Percentiles rank a stretch among this genome's conserved stretches.
These are phyloP conservation scores for Esperia sulphurella DNA, from an alignment of 2,888 invertebrate species.

Conservation along the genomic window DNA sequence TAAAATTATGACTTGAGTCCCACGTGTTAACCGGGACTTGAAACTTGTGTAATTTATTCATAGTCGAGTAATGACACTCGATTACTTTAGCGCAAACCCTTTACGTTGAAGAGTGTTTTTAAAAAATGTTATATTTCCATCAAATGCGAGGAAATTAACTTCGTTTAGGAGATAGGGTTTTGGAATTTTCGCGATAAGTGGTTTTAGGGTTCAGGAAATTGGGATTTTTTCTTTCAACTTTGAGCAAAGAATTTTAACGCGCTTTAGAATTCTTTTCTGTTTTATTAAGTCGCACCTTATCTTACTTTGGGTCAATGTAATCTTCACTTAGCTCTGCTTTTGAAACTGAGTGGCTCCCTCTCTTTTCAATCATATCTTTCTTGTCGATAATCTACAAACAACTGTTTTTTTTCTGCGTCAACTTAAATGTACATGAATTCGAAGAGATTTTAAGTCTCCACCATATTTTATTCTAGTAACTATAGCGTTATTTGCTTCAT, in stretches of 20 bases:
- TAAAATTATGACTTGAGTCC: slow-evolving; percentile 27
- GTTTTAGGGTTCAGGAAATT: slow-evolving; percentile 1
- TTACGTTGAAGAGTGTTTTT: slow-evolving; percentile 53
- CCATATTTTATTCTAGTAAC: too few species aligned
- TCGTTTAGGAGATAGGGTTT: slow-evolving; percentile 30
- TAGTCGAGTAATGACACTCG: slow-evolving; percentile 78
- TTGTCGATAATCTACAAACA: neutral
- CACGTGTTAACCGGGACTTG: slow-evolving; percentile 41
- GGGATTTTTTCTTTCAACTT: neutral
- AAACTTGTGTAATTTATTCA: slow-evolving; percentile 75
- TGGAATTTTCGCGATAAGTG: slow-evolving; percentile 14
- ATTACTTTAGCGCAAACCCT: slow-evolving; percentile 74
- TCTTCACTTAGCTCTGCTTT: too few species aligned
- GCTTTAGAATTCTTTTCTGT: neutral
- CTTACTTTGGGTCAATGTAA: neutral
- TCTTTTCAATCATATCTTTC: too few species aligned
- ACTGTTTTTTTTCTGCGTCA: too few species aligned
- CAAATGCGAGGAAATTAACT: slow-evolving; percentile 57
- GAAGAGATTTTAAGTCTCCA: too few species aligned
- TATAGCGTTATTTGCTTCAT: neutral
- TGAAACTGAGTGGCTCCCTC: too few species aligned
- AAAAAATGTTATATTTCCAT: slow-evolving; percentile 65
- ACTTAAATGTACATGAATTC: neutral
- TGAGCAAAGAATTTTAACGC: neutral
- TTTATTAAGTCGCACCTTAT: neutral